These are phyloP conservation scores for Elanoides forficatus DNA, from an alignment of 2,113 vertebrate species.

Conservation along the genomic window DNA sequence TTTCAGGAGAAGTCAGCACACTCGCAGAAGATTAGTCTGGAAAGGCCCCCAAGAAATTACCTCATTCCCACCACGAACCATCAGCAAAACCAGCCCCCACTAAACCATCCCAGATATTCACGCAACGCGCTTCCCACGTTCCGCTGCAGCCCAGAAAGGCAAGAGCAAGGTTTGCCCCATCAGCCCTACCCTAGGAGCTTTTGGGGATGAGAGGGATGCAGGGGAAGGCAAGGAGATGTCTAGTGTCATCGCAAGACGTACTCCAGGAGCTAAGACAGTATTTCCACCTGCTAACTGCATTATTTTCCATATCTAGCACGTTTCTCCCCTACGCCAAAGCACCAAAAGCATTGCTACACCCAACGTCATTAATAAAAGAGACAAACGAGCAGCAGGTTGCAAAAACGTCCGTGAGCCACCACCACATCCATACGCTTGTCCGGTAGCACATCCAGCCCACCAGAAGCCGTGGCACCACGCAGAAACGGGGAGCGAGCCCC, in stretches of 20 bases:
- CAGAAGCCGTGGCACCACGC: background rate
- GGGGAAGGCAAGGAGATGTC: background rate
- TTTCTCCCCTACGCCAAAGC: background rate
- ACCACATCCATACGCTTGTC: rapidly evolving
- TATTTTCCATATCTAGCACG: rapidly evolving
- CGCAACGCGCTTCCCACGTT: rapidly evolving
- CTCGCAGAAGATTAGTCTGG: background rate
- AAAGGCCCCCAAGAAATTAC: background rate
- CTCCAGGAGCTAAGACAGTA: background rate
- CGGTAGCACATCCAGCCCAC: background rate
- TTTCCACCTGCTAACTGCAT: background rate
- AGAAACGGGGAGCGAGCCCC: rapidly evolving
- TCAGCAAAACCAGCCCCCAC: background rate
- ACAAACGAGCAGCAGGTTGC: background rate
- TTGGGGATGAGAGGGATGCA: background rate
- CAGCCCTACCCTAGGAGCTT: background rate
- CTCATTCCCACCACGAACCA: background rate
- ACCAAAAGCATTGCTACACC: background rate
- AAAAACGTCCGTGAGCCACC: rapidly evolving
- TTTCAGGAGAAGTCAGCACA: background rate
- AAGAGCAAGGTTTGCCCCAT: background rate
- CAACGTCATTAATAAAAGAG: rapidly evolving
- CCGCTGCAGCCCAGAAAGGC: background rate
- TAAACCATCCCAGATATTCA: background rate
- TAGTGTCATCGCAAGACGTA: rapidly evolving